These are phyloP conservation scores for Hydrolagus affinis DNA, from an alignment of 2,113 vertebrate genomes.

Conservation along the genomic window DNA sequence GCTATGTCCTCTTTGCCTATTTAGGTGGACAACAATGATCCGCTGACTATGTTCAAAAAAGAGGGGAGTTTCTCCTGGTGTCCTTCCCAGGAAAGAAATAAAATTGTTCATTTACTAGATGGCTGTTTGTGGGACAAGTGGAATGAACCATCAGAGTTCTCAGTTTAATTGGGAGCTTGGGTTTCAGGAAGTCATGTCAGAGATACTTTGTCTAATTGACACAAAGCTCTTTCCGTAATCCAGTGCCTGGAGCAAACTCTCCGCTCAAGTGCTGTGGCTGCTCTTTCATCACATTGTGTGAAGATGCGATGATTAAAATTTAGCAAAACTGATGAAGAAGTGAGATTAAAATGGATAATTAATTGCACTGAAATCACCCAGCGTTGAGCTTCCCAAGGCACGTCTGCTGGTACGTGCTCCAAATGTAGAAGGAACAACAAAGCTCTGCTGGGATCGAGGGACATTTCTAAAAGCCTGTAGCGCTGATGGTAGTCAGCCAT, in stretches of 20 bases:
- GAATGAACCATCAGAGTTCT: neutral
- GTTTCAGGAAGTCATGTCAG: neutral
- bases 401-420: neutral
- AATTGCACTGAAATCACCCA: neutral
- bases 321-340: neutral
- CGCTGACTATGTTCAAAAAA: too few relatives aligned
- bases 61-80: too few relatives aligned
- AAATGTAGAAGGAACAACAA: conserved; percentile 4
- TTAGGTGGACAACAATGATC: too few relatives aligned
- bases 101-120: too few relatives aligned
- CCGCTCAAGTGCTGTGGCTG: neutral
- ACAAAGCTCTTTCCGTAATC: neutral
- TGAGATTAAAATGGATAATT: conserved; percentile 29
- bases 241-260: neutral
- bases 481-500: neutral
- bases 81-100: too few relatives aligned
- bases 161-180: conserved; percentile 2
- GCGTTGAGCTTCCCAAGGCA: neutral
- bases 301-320: conserved; percentile 26
- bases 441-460: too few relatives aligned
- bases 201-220: neutral
- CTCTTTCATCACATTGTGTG: neutral
- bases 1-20: too few relatives aligned
- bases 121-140: neutral
- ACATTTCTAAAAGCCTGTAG: neutral